phyloP scores from a whole-genome alignment of 2,113 vertebrate genomes.

The Heptranchias perlo region DNA sequence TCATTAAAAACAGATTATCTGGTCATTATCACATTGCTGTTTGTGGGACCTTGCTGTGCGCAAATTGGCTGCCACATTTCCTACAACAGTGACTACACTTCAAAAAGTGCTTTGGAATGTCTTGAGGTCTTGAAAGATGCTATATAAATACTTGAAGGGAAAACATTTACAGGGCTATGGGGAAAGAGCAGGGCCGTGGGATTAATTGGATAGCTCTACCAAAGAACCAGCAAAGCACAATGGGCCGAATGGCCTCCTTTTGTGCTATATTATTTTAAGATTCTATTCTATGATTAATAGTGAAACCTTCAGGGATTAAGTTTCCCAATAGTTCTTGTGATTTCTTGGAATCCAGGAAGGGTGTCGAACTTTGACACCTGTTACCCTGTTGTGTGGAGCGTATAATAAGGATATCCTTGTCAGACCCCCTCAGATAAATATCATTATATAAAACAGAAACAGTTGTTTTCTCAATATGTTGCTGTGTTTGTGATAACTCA shows the following conservation, averaged over 20 bases:
- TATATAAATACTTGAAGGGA: no score
- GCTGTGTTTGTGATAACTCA: neutral
- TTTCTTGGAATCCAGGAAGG: neutral
- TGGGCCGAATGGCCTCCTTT: no score
- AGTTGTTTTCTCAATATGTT: neutral
- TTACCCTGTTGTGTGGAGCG: neutral
- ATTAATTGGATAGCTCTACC: no score
- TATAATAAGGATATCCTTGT: neutral
- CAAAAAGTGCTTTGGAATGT: neutral
- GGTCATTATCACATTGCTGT: neutral
- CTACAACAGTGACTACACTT: neutral
- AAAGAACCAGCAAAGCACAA: no score
- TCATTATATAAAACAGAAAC: no score
- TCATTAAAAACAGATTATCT: neutral
- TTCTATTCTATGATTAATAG: neutral
- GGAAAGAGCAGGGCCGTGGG: no score
- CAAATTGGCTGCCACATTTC: neutral
- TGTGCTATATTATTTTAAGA: no score
- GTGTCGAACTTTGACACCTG: neutral
- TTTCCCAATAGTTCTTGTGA: neutral
- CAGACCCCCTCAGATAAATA: neutral
- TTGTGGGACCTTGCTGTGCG: neutral
- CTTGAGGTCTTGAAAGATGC: neutral
- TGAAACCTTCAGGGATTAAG: neutral
- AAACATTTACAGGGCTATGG: no score